Conservation (phyloP, 2,888 invertebrate species). For the Trichacis sp. region DNA sequence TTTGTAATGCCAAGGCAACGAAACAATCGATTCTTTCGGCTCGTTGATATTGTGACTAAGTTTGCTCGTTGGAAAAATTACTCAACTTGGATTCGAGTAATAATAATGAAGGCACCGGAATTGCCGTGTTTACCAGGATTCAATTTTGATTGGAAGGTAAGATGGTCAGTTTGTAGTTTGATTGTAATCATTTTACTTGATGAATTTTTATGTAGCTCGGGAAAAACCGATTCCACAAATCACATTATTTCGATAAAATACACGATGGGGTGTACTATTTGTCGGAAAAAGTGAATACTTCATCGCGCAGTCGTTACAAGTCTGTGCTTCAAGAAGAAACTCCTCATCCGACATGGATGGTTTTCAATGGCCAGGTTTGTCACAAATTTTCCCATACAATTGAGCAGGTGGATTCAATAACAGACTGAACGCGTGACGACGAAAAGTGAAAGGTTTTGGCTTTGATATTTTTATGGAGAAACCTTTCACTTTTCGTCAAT, state of each 20-base stretch:
- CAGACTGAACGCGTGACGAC: too few species aligned
- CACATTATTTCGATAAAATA: conserved; percentile 74
- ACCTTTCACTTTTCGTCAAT: too few species aligned
- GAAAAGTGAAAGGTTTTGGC: neutral
- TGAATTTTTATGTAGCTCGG: conserved; percentile 73
- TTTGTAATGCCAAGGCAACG: too few species aligned
- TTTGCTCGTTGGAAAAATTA: too few species aligned
- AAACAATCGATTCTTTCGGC: too few species aligned
- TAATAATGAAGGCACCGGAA: conserved; percentile 46
- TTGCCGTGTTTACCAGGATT: conserved; percentile 83
- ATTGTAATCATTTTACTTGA: neutral
- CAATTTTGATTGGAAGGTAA: conserved; percentile 77
- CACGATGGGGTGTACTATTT: conserved; percentile 74
- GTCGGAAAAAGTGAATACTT: conserved; percentile 74
- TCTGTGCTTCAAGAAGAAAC: conserved; percentile 82
- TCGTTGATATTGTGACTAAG: too few species aligned
- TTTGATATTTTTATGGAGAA: too few species aligned
- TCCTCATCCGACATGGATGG: conserved; percentile 86
- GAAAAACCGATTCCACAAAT: conserved; percentile 74
- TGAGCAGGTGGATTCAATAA: too few species aligned
- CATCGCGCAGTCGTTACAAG: conserved; percentile 75
- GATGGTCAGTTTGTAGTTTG: neutral
- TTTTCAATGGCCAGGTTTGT: conserved; percentile 86
- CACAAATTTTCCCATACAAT: too few species aligned
- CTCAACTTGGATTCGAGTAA: too few species aligned